phyloP scores from a whole-genome alignment of 2,797 vertebrate species.

The Poecile montanus region DNA sequence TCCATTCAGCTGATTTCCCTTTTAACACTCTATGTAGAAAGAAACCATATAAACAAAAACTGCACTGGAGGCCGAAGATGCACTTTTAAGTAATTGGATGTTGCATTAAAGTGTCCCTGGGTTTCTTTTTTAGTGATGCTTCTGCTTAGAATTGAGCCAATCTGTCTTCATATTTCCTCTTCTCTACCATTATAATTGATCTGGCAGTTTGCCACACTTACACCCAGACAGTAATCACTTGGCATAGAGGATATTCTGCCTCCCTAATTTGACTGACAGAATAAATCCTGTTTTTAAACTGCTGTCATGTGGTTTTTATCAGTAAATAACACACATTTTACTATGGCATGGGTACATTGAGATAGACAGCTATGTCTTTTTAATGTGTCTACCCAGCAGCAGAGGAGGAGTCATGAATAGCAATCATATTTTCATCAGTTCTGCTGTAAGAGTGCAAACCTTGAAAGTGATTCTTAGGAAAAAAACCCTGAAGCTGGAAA shows the following conservation, averaged over 20 bases:
- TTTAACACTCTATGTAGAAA: neutral
- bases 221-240: conserved; percentile 65
- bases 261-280: conserved; percentile 75
- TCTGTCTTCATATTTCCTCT: conserved; percentile 79
- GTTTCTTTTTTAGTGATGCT: conserved; percentile 70
- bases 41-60: conserved; percentile 35
- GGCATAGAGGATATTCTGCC: conserved; percentile 66
- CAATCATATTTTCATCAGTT: conserved; percentile 38
- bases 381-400: conserved; percentile 2
- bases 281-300: conserved; percentile 68
- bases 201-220: conserved; percentile 66
- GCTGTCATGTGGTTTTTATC: conserved; percentile 72
- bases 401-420: conserved; percentile 18
- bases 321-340: conserved; percentile 76
- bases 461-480: neutral
- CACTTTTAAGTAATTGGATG: conserved; percentile 68
- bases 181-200: conserved; percentile 73
- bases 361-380: conserved; percentile 67
- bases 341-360: conserved; percentile 54
- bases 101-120: conserved; percentile 71
- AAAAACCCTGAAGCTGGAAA: neutral
- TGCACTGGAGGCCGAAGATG: neutral
- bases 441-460: neutral
- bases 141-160: conserved; percentile 75
- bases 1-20: neutral